Evolutionary conservation across 2,113 vertebrate species (phyloP), one percentile per base, ranked within the genome.

Genomic region (Chaenocephalus aceratus): DNA sequence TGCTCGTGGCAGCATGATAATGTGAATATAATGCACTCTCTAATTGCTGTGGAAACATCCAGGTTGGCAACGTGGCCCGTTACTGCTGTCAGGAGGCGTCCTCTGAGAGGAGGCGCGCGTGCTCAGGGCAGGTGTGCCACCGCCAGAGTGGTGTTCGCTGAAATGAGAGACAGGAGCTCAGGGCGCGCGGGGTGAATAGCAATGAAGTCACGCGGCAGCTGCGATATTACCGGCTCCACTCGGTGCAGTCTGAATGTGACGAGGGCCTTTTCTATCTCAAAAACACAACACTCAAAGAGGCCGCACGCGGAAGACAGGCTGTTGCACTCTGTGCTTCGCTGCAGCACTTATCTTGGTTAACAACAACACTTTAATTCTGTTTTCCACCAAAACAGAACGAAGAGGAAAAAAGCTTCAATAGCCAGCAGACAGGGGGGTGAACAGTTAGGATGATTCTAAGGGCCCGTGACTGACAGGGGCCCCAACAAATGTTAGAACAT

Each of bases 1-100:
- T 86, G 84, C 87, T 89, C 62, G 75, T 79, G 81, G 83, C 83
- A 85, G 87, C 53, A 71, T 41, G 72, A 79, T 89, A 79, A 90
- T 90, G 79, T 68, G 79, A 82, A 72, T 83, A 79, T 87, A 79
- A 91, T 84, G 64, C 79, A 82, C 85, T 79, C 10, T 65, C 59
- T 89, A 89, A 89, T 85, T 88, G 84, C 66, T 83, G 46, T 21
- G n/a, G 89, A 90, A 86, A 86, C 57, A 80, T 68, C 15, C 44
- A 44, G 46, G 46, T 76, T 75, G 84, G 65, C 71, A 83, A 74
- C 77, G 80, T 85, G 84, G 83, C 69, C 86, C 14, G 61, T 69
- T 49, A 59, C 65, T 76, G 23, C 71, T 74, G 63, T 78, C 56
- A 48, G 64, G 71, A 74, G 79, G 48, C 4, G 14, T 76, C 63